Conservation (phyloP, 2,113 vertebrate genomes). For the Takifugu flavidus region DNA sequence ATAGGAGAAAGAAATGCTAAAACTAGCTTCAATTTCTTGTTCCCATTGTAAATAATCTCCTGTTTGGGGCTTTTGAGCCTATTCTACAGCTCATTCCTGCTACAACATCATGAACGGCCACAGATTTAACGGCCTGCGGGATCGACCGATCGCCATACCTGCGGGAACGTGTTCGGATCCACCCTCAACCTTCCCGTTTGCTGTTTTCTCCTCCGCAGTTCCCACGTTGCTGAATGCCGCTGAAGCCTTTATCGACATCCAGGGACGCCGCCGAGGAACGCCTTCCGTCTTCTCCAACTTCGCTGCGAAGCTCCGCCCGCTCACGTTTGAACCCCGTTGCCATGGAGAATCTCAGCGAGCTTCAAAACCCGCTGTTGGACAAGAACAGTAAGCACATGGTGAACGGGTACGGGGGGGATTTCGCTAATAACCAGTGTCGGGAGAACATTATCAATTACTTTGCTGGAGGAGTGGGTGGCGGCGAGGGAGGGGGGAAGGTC, state of each 20-base stretch:
- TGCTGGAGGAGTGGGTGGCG: conserved; percentile 67
- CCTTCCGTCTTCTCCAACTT: not conserved
- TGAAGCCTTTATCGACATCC: conserved; percentile 11
- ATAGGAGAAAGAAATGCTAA: too few relatives aligned
- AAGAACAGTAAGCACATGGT: conserved; percentile 83
- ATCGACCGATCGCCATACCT: too few relatives aligned
- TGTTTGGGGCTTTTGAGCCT: too few relatives aligned
- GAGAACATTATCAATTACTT: conserved; percentile 95
- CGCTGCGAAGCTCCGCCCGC: conserved; percentile 20
- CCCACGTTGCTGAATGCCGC: conserved; percentile 37
- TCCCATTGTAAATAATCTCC: too few relatives aligned
- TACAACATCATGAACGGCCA: too few relatives aligned
- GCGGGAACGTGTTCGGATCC: not conserved
- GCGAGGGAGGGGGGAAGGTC: conserved; percentile 51
- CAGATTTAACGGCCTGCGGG: too few relatives aligned
- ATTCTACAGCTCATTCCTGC: too few relatives aligned
- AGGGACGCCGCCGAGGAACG: conserved; percentile 5
- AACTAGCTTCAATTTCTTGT: too few relatives aligned
- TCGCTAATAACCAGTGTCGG: conserved; percentile 82
- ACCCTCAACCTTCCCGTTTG: conserved; percentile 30
- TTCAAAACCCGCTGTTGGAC: conserved; percentile 89
- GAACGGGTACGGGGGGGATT: conserved; percentile 81
- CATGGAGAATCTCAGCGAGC: conserved; percentile 93
- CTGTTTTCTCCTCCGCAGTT: conserved; percentile 37
- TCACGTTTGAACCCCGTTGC: conserved; percentile 22